Base-by-base conservation (phyloP, 2,888 invertebrate genomes). In the Mimas tiliae region DNA sequence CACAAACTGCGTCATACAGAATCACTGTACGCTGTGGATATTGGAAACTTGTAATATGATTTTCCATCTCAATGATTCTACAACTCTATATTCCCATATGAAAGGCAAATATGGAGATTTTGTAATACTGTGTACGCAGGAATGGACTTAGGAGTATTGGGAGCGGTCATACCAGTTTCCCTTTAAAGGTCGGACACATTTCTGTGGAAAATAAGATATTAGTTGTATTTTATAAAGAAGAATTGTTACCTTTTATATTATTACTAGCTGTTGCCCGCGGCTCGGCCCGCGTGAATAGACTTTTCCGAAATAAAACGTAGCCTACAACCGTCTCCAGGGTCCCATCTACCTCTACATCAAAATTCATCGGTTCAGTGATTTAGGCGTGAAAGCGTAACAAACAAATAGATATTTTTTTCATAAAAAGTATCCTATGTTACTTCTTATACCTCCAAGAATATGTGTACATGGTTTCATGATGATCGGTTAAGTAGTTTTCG, bases 1-100 rank as follows among this genome's bases (percentile, higher is more conserved):
- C 19, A 34, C 55, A 58, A 38, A 42, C 19, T 58, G 38, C 42
- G 63, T 63, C 63, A 64, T 63, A 68, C 68, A 68, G 65, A 65
- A 65, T 16, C 27, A 69, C 67, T 70, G 69, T 67, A 63, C 72
- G 66, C 63, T 69, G 73, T 74, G 68, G 72, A 68, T 70, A 72
- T 71, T 65, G 63, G 63, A 65, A 71, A 69, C 58, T 58, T 58
- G 11, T 73, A 74, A 76, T 75, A 69, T 77, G 71, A 82, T 81
- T 81, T 81, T 78, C 77, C 73, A 47, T 73, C 55, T 65, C 74
- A 75, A 70, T 73, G 77, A 70, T 62, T 74, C 69, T 64, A 58
- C 58, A 42, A 58, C 42, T 58, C 42, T 19, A 55, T 55, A 38
- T 58, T 58, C 58, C 11, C 38, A 65, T 72, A 73, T 68, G 66